Conservation (phyloP, 2,113 vertebrate species). For the Thunnus thynnus region DNA sequence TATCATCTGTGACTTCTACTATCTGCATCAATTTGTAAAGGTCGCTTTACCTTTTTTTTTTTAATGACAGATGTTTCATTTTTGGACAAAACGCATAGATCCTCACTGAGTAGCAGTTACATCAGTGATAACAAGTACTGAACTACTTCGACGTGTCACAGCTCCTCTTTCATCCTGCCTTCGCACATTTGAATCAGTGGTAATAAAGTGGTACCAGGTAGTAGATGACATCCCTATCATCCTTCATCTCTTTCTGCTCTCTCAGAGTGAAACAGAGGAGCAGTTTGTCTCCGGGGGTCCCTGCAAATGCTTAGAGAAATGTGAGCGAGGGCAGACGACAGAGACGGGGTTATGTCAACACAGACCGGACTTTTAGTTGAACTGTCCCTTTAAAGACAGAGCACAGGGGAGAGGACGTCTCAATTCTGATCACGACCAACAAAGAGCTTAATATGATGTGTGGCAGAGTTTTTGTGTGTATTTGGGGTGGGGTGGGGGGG, state of each 20-base stretch:
- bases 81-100: constrained; percentile 17
- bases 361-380: constrained; percentile 24
- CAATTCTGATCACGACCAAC: constrained; percentile 69
- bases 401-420: constrained; percentile 44
- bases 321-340: constrained; percentile 23
- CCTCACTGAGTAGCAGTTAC: background rate
- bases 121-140: constrained; percentile 12
- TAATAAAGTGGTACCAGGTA: constrained; percentile 36
- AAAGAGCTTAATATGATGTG: constrained; percentile 62
- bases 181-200: constrained; percentile 32
- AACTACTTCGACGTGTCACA: constrained; percentile 1
- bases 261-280: constrained; percentile 4
- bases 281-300: constrained; percentile 29
- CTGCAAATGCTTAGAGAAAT: constrained; percentile 15
- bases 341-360: constrained; percentile 34
- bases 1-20: constrained; percentile 7
- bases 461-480: constrained; percentile 39
- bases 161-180: constrained; percentile 21
- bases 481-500: background rate
- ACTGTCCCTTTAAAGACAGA: constrained; percentile 64
- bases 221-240: constrained; percentile 24
- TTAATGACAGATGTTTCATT: constrained; percentile 22
- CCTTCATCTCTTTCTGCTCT: constrained; percentile 11
- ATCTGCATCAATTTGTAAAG: constrained; percentile 2
- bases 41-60: background rate